Evolutionary conservation across 1,140 invertebrate genomes (phyloP), one percentile per base, ranked within the genome.

Genomic region (Drosophila trapezifrons): DNA sequence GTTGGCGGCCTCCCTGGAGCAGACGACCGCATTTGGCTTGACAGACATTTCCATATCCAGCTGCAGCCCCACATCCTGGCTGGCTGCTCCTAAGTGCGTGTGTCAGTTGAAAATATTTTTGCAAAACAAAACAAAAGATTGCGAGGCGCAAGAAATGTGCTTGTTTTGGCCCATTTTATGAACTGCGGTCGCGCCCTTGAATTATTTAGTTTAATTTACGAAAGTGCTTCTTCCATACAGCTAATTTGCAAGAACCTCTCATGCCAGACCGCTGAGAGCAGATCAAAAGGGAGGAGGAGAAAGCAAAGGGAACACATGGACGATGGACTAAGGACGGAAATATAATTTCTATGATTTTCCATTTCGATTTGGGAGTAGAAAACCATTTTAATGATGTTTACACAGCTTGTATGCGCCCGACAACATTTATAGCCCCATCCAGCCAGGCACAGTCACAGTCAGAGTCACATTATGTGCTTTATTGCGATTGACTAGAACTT

Each of bases 401-500:
- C 83, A 81, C 82, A 78, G 82, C 60, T 81, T 81, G 56, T 63
- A 73, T 80, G 78, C 54, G 57, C 51, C 82, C 58, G 43, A 56
- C 46, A 71, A 71, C 42, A 71, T 58, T 54, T 54, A 54, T 54
- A 54, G 32, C 38, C 17, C 38, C 10, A 46, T 15, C 32, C 18
- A 27, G 10, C 9, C 20, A 59, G 29, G 45, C 18, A 6, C 46
- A 51, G 29, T 47, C 74, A 32, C 27, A 51, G 18, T 43, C 63
- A n/a, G 18, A 37, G 62, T 43, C 69, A 72, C 76, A 85, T 85
- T 85, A 78, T 86, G 67, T 85, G 63, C 81, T 80, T 85, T 77
- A 84, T 85, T 71, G 83, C 81, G 81, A 84, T 84, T 84, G 81
- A 84, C 81, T 85, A 85, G 81, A 85, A 85, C 78, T 86, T 85